Conservation (phyloP, 2,113 vertebrate species). For the Prunella fulvescens region DNA sequence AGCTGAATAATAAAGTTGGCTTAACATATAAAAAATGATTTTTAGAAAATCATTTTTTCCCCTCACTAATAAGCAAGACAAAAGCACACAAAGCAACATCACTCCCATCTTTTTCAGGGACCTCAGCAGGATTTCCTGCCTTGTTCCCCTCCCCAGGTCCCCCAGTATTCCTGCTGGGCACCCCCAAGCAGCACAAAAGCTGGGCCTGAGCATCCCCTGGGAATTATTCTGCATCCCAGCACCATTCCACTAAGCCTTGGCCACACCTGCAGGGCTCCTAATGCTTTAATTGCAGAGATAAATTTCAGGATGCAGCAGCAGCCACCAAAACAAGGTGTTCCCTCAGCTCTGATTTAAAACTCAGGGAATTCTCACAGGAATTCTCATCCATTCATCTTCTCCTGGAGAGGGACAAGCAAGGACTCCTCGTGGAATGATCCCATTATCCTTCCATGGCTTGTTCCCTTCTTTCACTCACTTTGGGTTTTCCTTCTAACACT, state of each 20-base stretch:
- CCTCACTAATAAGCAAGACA: neutral
- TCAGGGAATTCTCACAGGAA: accelerated
- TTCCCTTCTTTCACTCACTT: neutral
- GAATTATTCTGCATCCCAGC: neutral
- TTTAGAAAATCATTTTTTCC: accelerated
- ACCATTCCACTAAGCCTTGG: neutral
- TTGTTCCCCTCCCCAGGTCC: accelerated
- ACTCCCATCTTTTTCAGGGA: accelerated
- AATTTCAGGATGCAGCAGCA: neutral
- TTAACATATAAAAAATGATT: neutral
- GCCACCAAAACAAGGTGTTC: neutral
- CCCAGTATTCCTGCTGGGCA: accelerated
- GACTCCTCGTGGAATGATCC: neutral
- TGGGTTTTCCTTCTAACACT: neutral
- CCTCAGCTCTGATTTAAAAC: neutral
- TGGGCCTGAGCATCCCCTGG: neutral
- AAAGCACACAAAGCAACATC: accelerated
- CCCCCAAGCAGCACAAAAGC: neutral
- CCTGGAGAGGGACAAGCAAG: neutral
- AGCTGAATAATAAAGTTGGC: neutral
- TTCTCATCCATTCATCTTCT: neutral
- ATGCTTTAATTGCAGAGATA: neutral
- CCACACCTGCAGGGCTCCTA: neutral
- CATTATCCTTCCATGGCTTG: neutral
- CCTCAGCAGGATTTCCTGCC: neutral